Evolutionary conservation across 2,888 invertebrate species (phyloP).

Genomic region (Megamerina dolium): DNA sequence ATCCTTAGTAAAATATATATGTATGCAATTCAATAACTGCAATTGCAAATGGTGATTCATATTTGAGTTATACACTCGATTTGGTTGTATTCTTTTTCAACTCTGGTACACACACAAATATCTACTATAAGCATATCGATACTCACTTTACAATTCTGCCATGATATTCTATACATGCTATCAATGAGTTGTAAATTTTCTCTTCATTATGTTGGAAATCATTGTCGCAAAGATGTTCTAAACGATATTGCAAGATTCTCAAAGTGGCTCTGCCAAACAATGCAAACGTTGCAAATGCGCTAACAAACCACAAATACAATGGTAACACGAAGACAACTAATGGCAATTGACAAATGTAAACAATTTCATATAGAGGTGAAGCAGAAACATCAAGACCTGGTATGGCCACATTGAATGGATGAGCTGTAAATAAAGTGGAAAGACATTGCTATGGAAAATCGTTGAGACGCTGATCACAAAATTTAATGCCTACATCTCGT

Average conservation of each 20-base stretch:
- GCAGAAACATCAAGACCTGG: conserved; percentile 35
- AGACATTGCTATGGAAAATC: no score
- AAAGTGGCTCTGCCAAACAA: conserved; percentile 38
- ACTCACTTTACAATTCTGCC: conserved; percentile 18
- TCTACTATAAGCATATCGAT: no score
- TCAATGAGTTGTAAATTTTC: conserved; percentile 23
- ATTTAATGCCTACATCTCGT: no score
- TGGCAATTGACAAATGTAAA: conserved; percentile 34
- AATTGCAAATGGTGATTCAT: no score
- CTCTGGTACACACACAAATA: no score
- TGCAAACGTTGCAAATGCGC: conserved; percentile 38
- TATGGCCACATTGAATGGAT: conserved; percentile 38
- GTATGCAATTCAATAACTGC: no score
- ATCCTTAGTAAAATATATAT: no score
- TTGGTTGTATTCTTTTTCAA: no score
- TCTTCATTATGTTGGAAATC: conserved; percentile 20
- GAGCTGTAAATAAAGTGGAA: conserved; percentile 27
- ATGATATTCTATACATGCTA: conserved; percentile 27
- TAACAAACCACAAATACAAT: conserved; percentile 43
- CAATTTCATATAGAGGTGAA: conserved; percentile 37
- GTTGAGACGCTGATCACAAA: no score
- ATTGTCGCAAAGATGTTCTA: conserved; percentile 23
- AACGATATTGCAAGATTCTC: conserved; percentile 30
- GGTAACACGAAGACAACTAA: conserved; percentile 28
- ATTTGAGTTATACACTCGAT: no score